These are phyloP conservation scores for Anhinga rufa DNA, from an alignment of 2,113 vertebrate genomes.

Conservation along the genomic window DNA sequence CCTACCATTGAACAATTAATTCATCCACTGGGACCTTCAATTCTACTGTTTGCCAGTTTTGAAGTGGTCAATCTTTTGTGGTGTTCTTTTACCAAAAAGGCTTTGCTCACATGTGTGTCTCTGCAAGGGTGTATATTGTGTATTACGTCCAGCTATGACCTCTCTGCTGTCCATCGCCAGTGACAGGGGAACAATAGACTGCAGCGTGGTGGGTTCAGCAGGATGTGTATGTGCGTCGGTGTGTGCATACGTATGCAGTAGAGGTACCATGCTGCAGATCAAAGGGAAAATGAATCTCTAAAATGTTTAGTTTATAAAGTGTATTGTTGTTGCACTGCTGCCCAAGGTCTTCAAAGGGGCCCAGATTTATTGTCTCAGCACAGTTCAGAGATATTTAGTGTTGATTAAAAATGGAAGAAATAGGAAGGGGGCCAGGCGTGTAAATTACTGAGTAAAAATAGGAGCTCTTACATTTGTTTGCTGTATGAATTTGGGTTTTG, in stretches of 20 bases:
- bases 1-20: background rate
- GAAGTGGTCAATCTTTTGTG: background rate
- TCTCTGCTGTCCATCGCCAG: background rate
- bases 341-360: conserved; percentile 32
- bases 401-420: conserved; percentile 40
- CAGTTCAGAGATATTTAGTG: conserved; percentile 17
- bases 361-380: conserved; percentile 29
- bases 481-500: background rate
- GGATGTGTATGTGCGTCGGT: fast-evolving
- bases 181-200: background rate
- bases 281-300: conserved; percentile 5
- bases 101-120: background rate
- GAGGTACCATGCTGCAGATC: conserved; percentile 1
- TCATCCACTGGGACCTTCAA: background rate
- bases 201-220: background rate
- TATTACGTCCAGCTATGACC: background rate
- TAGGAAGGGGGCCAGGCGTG: background rate
- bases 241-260: background rate
- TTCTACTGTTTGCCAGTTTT: background rate
- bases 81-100: background rate
- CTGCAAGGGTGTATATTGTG: background rate
- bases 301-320: conserved; percentile 16
- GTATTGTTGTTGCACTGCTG: background rate
- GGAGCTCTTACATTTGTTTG: background rate
- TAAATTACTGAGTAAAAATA: conserved; percentile 33